Conservation (phyloP, 1,140 invertebrate genomes). For the Eurosta solidaginis region DNA sequence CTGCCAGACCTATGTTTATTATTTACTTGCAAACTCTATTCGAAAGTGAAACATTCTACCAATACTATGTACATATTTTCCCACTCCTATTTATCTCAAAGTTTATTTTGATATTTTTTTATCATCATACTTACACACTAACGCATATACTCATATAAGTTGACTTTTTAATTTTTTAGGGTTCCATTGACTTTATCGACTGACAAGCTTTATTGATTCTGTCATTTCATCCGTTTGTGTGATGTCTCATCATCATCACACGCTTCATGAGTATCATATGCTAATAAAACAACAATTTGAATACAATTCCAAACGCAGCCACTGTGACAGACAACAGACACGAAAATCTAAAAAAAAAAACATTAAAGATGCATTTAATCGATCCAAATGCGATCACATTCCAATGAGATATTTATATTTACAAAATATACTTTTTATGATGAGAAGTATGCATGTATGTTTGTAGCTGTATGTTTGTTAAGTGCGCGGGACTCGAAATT, state of each 20-base stretch:
- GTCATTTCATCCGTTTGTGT: constrained; percentile 7
- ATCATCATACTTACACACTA: neutral
- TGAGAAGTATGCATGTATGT: too few species aligned
- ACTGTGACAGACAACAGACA: neutral
- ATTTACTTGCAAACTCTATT: neutral
- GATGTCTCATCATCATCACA: constrained; percentile 9
- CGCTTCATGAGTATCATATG: constrained; percentile 16
- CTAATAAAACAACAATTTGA: neutral
- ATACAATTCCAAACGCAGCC: neutral
- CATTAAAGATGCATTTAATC: constrained; percentile 21
- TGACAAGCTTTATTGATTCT: constrained; percentile 11
- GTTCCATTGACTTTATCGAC: constrained; percentile 4
- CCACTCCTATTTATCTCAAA: neutral
- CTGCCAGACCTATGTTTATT: neutral
- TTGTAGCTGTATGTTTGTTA: too few species aligned
- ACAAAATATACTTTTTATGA: too few species aligned
- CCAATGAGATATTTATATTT: constrained; percentile 20
- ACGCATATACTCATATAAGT: too few species aligned
- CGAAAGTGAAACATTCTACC: too few species aligned
- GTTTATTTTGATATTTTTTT: neutral
- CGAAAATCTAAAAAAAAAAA: too few species aligned
- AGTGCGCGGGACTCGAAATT: neutral
- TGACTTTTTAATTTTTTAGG: neutral
- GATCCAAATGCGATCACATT: constrained; percentile 20
- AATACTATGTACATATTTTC: neutral